These are phyloP conservation scores for Plectrocnemia conspersa DNA, from an alignment of 1,140 invertebrate genomes.

Conservation along the genomic window DNA sequence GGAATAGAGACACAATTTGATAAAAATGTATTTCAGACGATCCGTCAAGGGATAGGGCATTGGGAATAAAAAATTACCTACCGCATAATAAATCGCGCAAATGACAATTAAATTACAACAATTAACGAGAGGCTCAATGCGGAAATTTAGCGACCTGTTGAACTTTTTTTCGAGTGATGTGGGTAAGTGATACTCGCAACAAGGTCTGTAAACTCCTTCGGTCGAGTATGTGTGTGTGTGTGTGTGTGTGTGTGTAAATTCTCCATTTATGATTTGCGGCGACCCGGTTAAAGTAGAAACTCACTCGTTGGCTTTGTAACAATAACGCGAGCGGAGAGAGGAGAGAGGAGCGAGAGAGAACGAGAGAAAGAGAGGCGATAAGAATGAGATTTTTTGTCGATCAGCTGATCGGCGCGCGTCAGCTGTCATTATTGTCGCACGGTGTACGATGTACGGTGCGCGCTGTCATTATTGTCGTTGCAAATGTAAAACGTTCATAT, in stretches of 20 bases:
- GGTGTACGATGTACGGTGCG: neutral
- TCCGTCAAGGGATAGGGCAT: too few species aligned
- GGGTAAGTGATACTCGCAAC: slow-evolving; percentile 28
- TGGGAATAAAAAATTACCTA: too few species aligned
- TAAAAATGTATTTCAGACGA: too few species aligned
- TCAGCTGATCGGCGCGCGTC: neutral
- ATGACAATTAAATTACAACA: neutral
- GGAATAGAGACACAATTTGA: too few species aligned
- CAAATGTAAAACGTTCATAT: neutral
- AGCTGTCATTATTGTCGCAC: neutral
- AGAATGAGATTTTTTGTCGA: neutral
- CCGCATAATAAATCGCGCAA: too few species aligned
- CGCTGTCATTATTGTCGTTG: too few species aligned
- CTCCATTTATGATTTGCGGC: slow-evolving; percentile 26
- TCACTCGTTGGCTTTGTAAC: slow-evolving; percentile 20
- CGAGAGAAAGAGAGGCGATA: neutral
- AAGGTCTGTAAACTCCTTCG: slow-evolving; percentile 12
- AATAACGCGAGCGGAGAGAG: slow-evolving; percentile 13
- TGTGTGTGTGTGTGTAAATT: slow-evolving; percentile 17
- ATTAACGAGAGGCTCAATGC: neutral
- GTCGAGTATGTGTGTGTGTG: neutral
- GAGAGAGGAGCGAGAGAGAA: neutral
- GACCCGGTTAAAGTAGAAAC: slow-evolving; percentile 31
- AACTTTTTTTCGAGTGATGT: too few species aligned
- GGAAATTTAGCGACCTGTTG: too few species aligned